Evolutionary conservation across 1,140 invertebrate species (phyloP), one percentile per base, ranked within the genome.

Genomic region (Saccostrea echinata): DNA sequence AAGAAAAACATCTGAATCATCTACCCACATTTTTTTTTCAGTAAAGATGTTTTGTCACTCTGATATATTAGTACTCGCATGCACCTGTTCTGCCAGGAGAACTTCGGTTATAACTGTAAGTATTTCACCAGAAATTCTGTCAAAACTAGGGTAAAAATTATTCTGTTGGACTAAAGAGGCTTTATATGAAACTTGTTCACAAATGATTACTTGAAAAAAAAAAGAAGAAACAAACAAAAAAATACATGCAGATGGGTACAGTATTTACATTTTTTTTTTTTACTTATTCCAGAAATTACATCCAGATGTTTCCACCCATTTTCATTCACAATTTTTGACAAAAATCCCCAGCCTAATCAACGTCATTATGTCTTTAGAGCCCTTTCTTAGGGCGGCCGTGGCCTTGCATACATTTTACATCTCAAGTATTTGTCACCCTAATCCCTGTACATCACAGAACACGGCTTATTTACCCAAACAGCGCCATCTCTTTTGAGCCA

Each of bases 361-460:
- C 68, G 27, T 27, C 24, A 76, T 76, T 18, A 33, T 27, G 27
- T 76, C 68, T 76, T 76, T 33, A 76, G 68, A 76, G 27, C 27
- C 27, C 68, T 30, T 76, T 76, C 68, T 76, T 13, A 3, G 27
- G 18, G 27, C 68, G 68, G 24, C 16, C 68, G 68, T 76, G 68
- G 68, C 30, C 68, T 13, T 33, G 68, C 68, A 76, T 76, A 76
- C 68, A 76, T 76, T 76, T 76, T 76, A 76, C 68, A 76, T 76
- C 68, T 76, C 30, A 76, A 76, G 68, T 76, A 27, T 30, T 76
- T 30, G 68, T 76, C 68, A 12, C 16, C 30, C 68, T 76, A 76
- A 76, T 76, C 68, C 68, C 68, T 76, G 68, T 76, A 76, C 68
- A 76, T 76, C 68, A 33, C 24, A 33, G 24, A 24, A 76, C 68